Conservation (phyloP, 2,797 vertebrate genomes). For the Lutra lutra region DNA sequence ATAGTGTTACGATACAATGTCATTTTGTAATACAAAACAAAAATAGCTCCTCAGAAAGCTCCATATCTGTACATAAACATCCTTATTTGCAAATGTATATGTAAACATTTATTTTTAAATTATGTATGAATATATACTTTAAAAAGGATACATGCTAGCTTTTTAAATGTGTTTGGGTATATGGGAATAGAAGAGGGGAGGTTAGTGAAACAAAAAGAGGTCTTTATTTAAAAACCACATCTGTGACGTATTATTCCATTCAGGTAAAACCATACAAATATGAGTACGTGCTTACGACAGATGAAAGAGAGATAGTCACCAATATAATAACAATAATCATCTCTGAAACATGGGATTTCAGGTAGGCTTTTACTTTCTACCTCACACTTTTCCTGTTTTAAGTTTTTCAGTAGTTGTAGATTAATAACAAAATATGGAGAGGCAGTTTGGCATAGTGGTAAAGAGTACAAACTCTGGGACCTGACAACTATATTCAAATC, state of each 20-base stretch:
- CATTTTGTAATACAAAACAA: conserved; percentile 6
- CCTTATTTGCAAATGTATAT: neutral
- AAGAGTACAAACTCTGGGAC: neutral
- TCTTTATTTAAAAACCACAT: neutral
- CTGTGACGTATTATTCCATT: neutral
- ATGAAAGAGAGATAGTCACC: neutral
- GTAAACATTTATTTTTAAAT: conserved; percentile 17
- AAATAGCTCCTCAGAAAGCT: neutral
- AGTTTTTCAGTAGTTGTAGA: neutral
- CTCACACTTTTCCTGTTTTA: neutral
- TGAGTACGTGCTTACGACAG: neutral
- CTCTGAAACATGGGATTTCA: neutral
- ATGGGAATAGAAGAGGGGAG: neutral
- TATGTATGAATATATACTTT: neutral
- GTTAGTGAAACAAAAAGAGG: neutral
- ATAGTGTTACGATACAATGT: neutral
- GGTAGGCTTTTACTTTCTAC: neutral
- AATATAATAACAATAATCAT: neutral
- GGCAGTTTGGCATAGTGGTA: neutral
- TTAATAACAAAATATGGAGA: neutral
- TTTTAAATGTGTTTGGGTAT: neutral
- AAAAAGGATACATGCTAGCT: neutral
- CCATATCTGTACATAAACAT: neutral
- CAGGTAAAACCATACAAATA: neutral
- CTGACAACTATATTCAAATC: neutral